Evolutionary conservation across 64 coral and sea anemone genomes (phyloP).

Genomic region (Exaiptasia diaphana): DNA sequence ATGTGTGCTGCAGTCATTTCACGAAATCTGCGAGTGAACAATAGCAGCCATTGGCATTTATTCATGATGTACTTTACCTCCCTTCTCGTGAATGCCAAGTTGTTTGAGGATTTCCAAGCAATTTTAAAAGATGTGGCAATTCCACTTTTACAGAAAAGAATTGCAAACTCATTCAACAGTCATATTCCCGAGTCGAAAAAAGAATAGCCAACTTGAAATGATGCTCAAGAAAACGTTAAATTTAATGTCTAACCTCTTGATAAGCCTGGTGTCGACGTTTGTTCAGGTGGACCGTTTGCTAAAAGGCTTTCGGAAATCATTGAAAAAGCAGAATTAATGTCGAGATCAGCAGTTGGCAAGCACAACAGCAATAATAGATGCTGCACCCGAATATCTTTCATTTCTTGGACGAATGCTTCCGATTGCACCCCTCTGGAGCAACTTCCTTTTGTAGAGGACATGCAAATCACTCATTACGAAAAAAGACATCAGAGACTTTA

Average conservation of each 20-base stretch:
- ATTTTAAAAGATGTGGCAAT: constrained; percentile 17
- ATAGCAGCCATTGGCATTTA: too few species aligned
- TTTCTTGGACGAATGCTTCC: not conserved
- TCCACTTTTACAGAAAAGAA: not conserved
- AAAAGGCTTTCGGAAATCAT: not conserved
- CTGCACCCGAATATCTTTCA: not conserved
- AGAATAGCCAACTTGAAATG: not conserved
- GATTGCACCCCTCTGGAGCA: constrained; percentile 2
- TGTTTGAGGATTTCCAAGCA: not conserved
- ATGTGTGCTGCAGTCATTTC: constrained; percentile 30
- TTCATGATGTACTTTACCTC: too few species aligned
- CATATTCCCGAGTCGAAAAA: not conserved
- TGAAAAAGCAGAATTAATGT: not conserved
- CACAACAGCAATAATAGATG: not conserved
- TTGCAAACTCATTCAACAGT: not conserved
- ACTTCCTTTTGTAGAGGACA: not conserved
- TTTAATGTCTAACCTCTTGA: too few species aligned
- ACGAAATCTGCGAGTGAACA: not conserved
- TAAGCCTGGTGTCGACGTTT: too few species aligned
- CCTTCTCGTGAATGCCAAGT: not conserved
- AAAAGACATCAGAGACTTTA: not conserved
- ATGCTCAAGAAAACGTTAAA: too few species aligned
- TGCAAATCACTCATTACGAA: not conserved
- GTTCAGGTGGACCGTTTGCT: not conserved
- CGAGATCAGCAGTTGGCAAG: not conserved